Base-by-base conservation (phyloP, 1,140 invertebrate genomes). In the Bicyclus anynana region DNA sequence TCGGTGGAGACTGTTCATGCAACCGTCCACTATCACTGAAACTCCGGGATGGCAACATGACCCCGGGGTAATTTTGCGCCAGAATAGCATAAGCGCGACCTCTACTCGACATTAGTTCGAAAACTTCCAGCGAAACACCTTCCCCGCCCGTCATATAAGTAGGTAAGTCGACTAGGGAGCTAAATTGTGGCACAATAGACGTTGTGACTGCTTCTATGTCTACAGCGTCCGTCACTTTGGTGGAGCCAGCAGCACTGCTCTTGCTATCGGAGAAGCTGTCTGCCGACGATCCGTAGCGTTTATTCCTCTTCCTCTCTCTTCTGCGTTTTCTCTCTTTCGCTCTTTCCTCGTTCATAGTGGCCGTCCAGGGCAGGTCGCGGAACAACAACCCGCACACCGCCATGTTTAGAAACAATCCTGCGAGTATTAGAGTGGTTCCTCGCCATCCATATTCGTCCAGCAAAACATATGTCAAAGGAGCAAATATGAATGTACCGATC, bases 401-500 rank as follows among this genome's bases (percentile, higher is more conserved):
- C 68, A 98, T 92, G 80, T 97, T 97, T 2, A 98, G 87, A 69
- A 97, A 96, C 5, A 96, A 83, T 6, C 96, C 96, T 0, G 95
- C 93, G 4, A 97, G 80, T 40, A 97, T 94, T 1, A 97, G 80
- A 0, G 95, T 94, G 0, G 93, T 93, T 0, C 95, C 96, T 40
- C 95, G 88, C 96, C 97, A 98, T 0, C 94, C 94, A 76, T 96
- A 97, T 58, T 95, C 92, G 18, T 92, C 91, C 5, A 97, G 82
- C 9, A 97, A 89, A 48, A 92, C 90, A 60, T 95, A 93, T 1
- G 93, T 95, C n/a, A 97, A 73, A 0, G 96, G 97, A 0, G 96
- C 95, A 81, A 98, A 97, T 48, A 98, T 92, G 76, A 98, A 97
- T 0, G 97, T 98, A 1, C 97, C 94, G 37, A 96, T 95, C 5